phyloP scores from a whole-genome alignment of 2,888 invertebrate genomes.

The Uropetala carovei region DNA sequence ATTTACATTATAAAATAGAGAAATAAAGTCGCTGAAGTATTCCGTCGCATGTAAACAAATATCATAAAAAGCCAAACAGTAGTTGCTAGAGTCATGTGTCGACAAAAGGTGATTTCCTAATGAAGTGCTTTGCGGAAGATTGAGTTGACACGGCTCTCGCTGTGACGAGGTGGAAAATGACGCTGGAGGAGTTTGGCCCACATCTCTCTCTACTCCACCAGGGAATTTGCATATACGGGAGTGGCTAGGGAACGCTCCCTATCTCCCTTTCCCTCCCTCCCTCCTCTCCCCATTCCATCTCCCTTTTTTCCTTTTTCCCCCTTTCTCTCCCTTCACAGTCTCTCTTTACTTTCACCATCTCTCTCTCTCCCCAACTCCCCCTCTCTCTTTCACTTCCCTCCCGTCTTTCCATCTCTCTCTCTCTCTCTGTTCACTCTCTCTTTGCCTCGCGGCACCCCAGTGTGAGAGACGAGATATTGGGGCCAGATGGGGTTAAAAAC shows the following conservation, averaged over 20 bases:
- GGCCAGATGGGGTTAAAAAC: slow-evolving; percentile 1
- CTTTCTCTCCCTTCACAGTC: neutral
- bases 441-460: neutral
- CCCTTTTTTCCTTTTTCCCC: neutral
- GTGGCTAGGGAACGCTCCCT: neutral
- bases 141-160: slow-evolving; percentile 18
- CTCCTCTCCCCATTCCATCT: neutral
- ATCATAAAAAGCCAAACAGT: neutral
- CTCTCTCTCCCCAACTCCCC: neutral
- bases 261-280: neutral
- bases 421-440: neutral
- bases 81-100: neutral
- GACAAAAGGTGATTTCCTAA: neutral
- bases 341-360: neutral
- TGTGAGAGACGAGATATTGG: neutral
- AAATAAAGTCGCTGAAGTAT: no score
- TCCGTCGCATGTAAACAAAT: no score
- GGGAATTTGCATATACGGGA: neutral
- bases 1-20: no score
- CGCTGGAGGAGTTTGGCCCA: slow-evolving; percentile 13
- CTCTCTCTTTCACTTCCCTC: neutral
- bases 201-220: neutral
- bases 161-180: slow-evolving; percentile 23
- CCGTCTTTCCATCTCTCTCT: neutral
- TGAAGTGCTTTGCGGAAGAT: slow-evolving; percentile 25